Conservation (phyloP, 1,140 invertebrate species). For the Phthorimaea operculella region DNA sequence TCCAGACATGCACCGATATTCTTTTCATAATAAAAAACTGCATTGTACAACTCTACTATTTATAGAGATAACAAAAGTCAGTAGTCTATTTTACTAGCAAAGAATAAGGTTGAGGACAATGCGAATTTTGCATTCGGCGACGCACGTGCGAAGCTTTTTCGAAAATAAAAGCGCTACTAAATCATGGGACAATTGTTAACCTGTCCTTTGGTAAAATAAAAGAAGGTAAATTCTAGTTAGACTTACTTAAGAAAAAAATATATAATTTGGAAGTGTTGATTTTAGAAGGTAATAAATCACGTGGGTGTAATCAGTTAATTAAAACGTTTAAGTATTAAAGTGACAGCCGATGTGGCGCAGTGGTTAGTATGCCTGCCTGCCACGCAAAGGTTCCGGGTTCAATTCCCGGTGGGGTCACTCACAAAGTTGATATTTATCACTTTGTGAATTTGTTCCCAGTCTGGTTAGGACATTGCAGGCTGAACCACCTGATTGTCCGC, state of each 20-base stretch:
- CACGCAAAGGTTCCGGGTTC: too few relatives aligned
- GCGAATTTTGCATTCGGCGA: background rate
- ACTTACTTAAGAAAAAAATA: background rate
- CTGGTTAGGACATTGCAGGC: too few relatives aligned
- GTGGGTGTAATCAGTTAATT: too few relatives aligned
- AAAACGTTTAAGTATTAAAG: too few relatives aligned
- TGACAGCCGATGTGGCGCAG: too few relatives aligned
- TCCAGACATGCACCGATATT: background rate
- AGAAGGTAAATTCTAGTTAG: background rate
- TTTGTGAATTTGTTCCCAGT: too few relatives aligned
- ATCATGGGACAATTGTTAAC: background rate
- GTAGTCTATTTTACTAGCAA: background rate
- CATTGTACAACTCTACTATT: background rate
- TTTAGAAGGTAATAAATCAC: too few relatives aligned
- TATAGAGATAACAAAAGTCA: constrained; percentile 4
- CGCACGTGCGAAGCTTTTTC: background rate
- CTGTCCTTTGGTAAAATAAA: background rate
- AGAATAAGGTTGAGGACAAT: background rate
- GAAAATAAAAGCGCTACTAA: background rate
- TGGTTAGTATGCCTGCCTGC: too few relatives aligned
- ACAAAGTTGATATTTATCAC: too few relatives aligned
- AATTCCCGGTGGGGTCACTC: too few relatives aligned
- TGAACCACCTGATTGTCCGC: too few relatives aligned
- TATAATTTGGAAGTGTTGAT: too few relatives aligned
- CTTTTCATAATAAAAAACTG: background rate